Percentiles rank a stretch among this genome's conserved stretches.
Conservation (phyloP, 2,113 vertebrate species). For the Nematolebias whitei region DNA sequence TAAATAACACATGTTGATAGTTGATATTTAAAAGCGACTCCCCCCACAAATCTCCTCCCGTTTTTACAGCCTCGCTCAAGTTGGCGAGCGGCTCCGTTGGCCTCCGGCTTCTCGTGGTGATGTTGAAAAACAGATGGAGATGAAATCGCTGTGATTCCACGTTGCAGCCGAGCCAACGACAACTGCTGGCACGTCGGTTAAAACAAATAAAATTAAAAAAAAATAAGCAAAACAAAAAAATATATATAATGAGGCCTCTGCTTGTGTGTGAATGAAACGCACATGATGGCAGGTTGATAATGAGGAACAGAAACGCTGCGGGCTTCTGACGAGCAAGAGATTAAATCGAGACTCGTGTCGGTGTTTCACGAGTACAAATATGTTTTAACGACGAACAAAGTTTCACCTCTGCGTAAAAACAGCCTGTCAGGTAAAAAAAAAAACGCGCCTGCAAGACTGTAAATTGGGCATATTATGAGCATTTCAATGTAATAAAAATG, state of each 20-base stretch:
- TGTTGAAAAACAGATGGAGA: slow-evolving; percentile 81
- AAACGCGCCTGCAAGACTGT: background rate
- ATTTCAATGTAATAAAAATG: slow-evolving; percentile 11
- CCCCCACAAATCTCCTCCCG: slow-evolving; percentile 47
- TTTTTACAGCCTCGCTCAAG: slow-evolving; percentile 57
- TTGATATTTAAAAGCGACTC: slow-evolving; percentile 59
- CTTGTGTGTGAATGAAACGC: slow-evolving; percentile 42
- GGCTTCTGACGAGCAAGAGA: slow-evolving; percentile 14
- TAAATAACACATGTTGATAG: slow-evolving; percentile 68
- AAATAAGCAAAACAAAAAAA: background rate
- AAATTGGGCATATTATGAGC: slow-evolving; percentile 7
- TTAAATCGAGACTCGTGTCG: slow-evolving; percentile 4
- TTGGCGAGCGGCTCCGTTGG: slow-evolving; percentile 63
- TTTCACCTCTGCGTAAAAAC: slow-evolving; percentile 12
- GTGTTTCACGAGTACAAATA: background rate
- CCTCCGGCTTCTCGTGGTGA: slow-evolving; percentile 68
- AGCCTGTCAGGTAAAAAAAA: no score
- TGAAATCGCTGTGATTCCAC: slow-evolving; percentile 71
- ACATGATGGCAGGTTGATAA: slow-evolving; percentile 25
- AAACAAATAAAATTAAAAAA: slow-evolving; percentile 32
- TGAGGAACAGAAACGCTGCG: slow-evolving; percentile 18
- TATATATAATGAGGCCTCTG: background rate
- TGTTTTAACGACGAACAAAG: background rate
- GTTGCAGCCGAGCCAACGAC: slow-evolving; percentile 67
- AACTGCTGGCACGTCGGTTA: slow-evolving; percentile 62